Evolutionary conservation across 2,888 invertebrate genomes (phyloP).

Genomic region (Uloborus plumipes): DNA sequence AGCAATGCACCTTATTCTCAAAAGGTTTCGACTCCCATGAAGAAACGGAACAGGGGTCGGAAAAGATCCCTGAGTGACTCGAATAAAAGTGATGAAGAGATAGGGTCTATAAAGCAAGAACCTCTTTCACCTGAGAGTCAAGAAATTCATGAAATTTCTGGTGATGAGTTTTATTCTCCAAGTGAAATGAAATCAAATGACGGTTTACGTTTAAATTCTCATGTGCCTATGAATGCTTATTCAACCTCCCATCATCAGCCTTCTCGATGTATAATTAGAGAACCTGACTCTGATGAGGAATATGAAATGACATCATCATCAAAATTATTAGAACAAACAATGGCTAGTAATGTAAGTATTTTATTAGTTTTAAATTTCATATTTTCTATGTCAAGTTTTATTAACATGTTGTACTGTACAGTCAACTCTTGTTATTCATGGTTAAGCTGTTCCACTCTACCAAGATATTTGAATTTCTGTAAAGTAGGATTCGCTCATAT

Average conservation of each 20-base stretch:
- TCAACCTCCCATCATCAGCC: slow-evolving; percentile 13
- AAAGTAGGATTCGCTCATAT: too few species aligned
- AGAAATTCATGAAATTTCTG: slow-evolving; percentile 24
- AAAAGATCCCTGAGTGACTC: slow-evolving; percentile 19
- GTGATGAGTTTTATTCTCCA: slow-evolving; percentile 3
- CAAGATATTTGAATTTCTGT: too few species aligned
- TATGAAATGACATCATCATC: slow-evolving; percentile 13
- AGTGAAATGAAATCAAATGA: slow-evolving; percentile 9
- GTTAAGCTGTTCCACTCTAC: too few species aligned
- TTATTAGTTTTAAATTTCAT: background rate
- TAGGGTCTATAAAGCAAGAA: background rate
- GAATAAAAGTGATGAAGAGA: slow-evolving; percentile 9
- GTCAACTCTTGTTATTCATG: too few species aligned
- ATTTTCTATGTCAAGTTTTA: background rate
- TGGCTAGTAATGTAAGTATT: slow-evolving; percentile 9
- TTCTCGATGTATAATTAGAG: background rate
- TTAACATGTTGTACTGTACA: too few species aligned
- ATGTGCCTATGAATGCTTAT: slow-evolving; percentile 22
- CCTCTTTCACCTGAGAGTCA: slow-evolving; percentile 5
- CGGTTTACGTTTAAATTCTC: slow-evolving; percentile 5
- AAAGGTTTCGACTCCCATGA: background rate
- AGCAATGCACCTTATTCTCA: background rate
- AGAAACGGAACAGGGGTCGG: background rate
- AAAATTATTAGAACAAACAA: slow-evolving; percentile 12
- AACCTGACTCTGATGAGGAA: slow-evolving; percentile 8